Evolutionary conservation across 2,797 vertebrate species (phyloP), one percentile per base, ranked within the genome.

Genomic region (Amblyraja radiata): DNA sequence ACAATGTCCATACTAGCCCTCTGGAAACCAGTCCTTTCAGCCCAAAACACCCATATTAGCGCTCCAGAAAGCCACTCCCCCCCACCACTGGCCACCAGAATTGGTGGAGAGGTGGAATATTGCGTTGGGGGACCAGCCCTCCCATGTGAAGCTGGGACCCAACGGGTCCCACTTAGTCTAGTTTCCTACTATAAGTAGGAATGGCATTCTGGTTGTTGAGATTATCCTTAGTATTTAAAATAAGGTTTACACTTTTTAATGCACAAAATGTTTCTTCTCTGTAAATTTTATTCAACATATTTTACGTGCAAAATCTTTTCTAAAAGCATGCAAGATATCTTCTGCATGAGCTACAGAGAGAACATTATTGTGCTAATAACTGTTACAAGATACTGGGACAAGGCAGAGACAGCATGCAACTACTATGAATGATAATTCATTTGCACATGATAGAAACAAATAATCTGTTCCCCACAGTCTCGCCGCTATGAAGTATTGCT

Each of bases 381-480:
- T 63, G 83, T 86, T 83, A 86, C 58, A 65, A 86, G 61, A n/a
- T n/a, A 63, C 32, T 63, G 28, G 65, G 61, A 65, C 83, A 65
- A 32, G 58, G 58, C 61, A 84, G 81, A 84, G 54, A 10, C 54
- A 86, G 0, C 7, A 32, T 65, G 63, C n/a, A 65, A 86, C 61
- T 65, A 86, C 28, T 61, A 86, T 63, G 63, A 86, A 86, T 32
- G 28, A 63, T 28, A 86, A 63, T 86, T 65, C 25, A 13, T 14
- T 86, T 86, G 28, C 61, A 65, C 63, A n/a, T 65, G 25, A 86
- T 63, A n/a, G 58, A 32, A 86, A 65, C 83, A 86, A 86, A 86
- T 21, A 61, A 7, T 13, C 2, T 16, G 7, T 65, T 86, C 8
- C 63, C 9, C 14, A 18, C 28, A n/a, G 14, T 86, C 5, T 13